phyloP scores from a whole-genome alignment of 2,113 vertebrate species.

The Mustela lutreola region DNA sequence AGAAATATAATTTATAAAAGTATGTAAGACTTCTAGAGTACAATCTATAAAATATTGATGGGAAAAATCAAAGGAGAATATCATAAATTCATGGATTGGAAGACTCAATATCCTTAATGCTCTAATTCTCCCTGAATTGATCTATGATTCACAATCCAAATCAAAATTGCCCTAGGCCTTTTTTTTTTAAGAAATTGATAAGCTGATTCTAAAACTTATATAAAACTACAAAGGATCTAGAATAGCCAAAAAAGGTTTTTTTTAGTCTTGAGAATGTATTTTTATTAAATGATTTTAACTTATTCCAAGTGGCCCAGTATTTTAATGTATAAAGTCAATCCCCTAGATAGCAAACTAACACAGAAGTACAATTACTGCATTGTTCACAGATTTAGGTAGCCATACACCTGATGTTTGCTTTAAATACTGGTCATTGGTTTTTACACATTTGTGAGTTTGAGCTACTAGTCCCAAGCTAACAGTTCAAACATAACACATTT shows the following conservation, averaged over 20 bases:
- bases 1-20: neutral
- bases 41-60: neutral
- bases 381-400: neutral
- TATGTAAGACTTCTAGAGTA: neutral
- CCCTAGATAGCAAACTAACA: neutral
- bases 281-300: constrained; percentile 53
- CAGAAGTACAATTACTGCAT: neutral
- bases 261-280: constrained; percentile 88
- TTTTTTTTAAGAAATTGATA: neutral
- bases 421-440: constrained; percentile 17
- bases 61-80: constrained; percentile 11
- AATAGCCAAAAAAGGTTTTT: neutral
- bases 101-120: neutral
- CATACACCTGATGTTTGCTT: neutral
- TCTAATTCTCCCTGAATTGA: neutral
- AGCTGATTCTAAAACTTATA: neutral
- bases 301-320: neutral
- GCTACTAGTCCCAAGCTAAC: neutral
- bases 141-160: neutral
- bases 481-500: constrained; percentile 27
- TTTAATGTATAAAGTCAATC: constrained; percentile 13
- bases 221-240: neutral
- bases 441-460: neutral
- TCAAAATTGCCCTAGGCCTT: neutral
- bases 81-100: constrained; percentile 1